Conservation (phyloP, 1,140 invertebrate species). For the Brachionus manjavacas region DNA sequence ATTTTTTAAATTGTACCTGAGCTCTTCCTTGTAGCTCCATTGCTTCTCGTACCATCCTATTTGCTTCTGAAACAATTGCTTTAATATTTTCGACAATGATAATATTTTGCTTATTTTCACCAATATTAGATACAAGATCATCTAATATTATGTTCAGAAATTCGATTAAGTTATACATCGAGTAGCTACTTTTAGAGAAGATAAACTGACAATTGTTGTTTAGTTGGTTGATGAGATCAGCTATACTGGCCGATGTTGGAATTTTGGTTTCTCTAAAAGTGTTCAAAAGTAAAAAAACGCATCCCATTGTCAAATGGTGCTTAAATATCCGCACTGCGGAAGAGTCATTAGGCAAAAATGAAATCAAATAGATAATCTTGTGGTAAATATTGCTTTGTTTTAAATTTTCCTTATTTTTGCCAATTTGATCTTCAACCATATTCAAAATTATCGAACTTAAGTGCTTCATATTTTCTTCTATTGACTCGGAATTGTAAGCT, state of each 20-base stretch:
- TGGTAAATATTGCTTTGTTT: background rate
- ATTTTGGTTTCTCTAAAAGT: background rate
- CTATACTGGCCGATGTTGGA: background rate
- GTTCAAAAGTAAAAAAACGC: background rate
- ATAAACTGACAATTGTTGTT: background rate
- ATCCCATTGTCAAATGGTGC: background rate
- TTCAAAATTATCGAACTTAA: background rate
- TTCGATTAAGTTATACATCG: conserved; percentile 32
- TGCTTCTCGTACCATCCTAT: background rate
- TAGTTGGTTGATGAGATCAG: background rate
- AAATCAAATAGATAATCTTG: background rate
- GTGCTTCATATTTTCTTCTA: background rate
- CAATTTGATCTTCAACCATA: background rate
- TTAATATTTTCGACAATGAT: background rate
- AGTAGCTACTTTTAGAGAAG: conserved; percentile 19
- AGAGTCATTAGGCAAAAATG: background rate
- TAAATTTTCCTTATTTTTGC: background rate
- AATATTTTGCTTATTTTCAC: background rate
- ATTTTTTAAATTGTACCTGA: background rate
- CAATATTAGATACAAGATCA: background rate
- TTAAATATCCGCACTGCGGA: background rate
- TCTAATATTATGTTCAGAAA: background rate
- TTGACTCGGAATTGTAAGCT: background rate
- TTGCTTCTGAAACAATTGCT: background rate
- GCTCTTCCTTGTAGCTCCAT: background rate